Percentiles rank a stretch among this genome's conserved stretches.
Conservation (phyloP, 2,113 vertebrate genomes). For the Etheostoma spectabile region DNA sequence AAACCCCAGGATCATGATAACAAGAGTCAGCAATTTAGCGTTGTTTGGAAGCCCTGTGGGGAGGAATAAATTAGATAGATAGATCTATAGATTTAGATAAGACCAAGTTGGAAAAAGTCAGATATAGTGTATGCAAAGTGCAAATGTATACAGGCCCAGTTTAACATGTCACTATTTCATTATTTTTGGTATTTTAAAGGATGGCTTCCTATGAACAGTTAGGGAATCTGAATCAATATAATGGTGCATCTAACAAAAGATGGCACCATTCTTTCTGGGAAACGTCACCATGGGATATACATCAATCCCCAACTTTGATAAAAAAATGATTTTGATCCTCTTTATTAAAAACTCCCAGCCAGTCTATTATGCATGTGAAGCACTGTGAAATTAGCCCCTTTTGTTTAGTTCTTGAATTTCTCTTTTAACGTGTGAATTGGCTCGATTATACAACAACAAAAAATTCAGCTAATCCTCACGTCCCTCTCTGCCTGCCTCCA, state of each 20-base stretch:
- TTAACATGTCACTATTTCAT: neutral
- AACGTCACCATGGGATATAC: neutral
- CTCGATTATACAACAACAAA: conserved; percentile 59
- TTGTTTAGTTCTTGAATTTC: conserved; percentile 64
- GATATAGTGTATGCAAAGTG: too few species aligned
- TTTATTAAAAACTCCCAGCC: conserved; percentile 35
- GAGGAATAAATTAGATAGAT: neutral
- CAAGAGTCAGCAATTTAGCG: neutral
- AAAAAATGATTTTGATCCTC: conserved; percentile 59
- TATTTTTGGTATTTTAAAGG: neutral
- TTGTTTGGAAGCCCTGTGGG: too few species aligned
- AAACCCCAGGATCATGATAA: too few species aligned
- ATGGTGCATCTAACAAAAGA: conserved; percentile 12
- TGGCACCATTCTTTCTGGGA: neutral
- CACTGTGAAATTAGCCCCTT: conserved; percentile 68
- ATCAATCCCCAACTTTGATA: conserved; percentile 38
- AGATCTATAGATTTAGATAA: conserved; percentile 8
- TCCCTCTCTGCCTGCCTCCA: conserved; percentile 67
- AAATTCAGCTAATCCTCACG: conserved; percentile 70
- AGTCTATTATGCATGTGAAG: conserved; percentile 48
- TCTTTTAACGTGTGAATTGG: conserved; percentile 70
- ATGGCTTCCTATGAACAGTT: conserved; percentile 3
- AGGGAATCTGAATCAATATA: neutral
- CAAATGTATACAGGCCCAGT: too few species aligned
- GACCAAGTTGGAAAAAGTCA: neutral